These are phyloP conservation scores for Lithosia quadra DNA, from an alignment of 2,888 invertebrate genomes.

Conservation along the genomic window DNA sequence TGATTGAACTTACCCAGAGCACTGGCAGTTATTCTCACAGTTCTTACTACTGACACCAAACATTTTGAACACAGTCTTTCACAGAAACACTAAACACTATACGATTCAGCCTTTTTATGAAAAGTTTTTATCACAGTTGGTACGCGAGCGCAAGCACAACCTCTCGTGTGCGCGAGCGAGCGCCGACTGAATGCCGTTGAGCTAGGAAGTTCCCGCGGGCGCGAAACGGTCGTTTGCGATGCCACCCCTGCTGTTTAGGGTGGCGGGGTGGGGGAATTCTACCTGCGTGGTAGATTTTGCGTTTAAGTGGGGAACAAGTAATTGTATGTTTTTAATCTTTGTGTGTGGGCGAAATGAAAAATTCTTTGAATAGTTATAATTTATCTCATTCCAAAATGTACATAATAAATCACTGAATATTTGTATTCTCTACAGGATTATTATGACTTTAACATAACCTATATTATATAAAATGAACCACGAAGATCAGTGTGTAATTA, in stretches of 20 bases:
- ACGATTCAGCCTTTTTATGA: slow-evolving; percentile 43
- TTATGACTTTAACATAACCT: too few species aligned
- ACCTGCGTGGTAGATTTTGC: slow-evolving; percentile 65
- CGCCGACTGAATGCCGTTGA: slow-evolving; percentile 30
- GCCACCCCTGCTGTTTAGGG: slow-evolving; percentile 61
- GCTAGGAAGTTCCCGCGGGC: slow-evolving; percentile 46
- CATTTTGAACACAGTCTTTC: slow-evolving; percentile 68
- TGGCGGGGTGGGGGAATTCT: slow-evolving; percentile 50
- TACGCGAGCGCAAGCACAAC: slow-evolving; percentile 5
- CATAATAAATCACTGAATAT: too few species aligned
- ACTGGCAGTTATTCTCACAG: slow-evolving; percentile 80
- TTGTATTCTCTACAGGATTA: too few species aligned
- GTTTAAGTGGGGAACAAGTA: background rate
- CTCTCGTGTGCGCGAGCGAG: slow-evolving; percentile 15
- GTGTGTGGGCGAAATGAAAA: too few species aligned
- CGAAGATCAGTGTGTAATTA: too few species aligned
- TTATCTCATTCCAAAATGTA: too few species aligned
- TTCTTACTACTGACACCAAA: slow-evolving; percentile 78
- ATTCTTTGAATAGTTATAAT: too few species aligned
- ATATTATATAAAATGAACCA: too few species aligned
- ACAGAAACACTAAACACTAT: slow-evolving; percentile 66
- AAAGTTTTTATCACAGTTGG: slow-evolving; percentile 55
- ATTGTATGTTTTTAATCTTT: background rate
- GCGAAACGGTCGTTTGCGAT: slow-evolving; percentile 57
- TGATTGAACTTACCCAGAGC: slow-evolving; percentile 75